These are phyloP conservation scores for Hemicrepidius hirtus DNA, from an alignment of 2,888 invertebrate species.

Conservation along the genomic window DNA sequence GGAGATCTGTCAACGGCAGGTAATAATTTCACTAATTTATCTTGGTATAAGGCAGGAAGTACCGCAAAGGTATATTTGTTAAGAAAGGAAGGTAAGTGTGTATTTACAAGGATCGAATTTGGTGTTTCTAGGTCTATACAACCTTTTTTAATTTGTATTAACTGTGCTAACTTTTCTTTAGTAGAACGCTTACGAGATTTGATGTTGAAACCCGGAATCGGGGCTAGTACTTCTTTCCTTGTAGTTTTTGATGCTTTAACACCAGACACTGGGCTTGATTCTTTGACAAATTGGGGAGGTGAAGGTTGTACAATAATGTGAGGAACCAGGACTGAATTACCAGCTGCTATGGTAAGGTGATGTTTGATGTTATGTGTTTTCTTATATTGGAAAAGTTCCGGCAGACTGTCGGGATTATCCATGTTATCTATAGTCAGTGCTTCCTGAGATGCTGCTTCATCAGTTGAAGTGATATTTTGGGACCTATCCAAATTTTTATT, in stretches of 20 bases:
- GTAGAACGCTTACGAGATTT: slow-evolving; percentile 87
- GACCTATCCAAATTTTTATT: slow-evolving; percentile 66
- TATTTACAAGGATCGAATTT: slow-evolving; percentile 94
- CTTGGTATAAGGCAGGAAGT: slow-evolving; percentile 92
- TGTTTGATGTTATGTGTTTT: slow-evolving; percentile 61
- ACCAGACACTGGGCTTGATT: slow-evolving; percentile 67
- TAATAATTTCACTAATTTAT: slow-evolving; percentile 92
- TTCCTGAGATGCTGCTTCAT: slow-evolving; percentile 52
- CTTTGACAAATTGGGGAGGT: slow-evolving; percentile 78
- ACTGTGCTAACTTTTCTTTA: slow-evolving; percentile 90
- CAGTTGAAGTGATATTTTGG: slow-evolving; percentile 55
- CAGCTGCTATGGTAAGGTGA: slow-evolving; percentile 75
- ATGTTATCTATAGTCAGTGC: slow-evolving; percentile 44
- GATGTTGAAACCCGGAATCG: slow-evolving; percentile 91
- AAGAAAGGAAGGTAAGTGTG: slow-evolving; percentile 90
- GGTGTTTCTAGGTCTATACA: slow-evolving; percentile 97
- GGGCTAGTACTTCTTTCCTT: slow-evolving; percentile 91
- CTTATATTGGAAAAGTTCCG: slow-evolving; percentile 54
- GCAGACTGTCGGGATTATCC: slow-evolving; percentile 53
- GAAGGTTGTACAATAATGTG: slow-evolving; percentile 89
- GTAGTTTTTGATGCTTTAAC: slow-evolving; percentile 71
- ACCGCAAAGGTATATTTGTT: slow-evolving; percentile 94
- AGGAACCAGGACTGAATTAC: slow-evolving; percentile 79
- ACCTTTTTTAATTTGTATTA: slow-evolving; percentile 94
- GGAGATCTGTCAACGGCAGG: slow-evolving; percentile 90